Percentiles rank a stretch among this genome's conserved stretches.
Conservation (phyloP, 2,797 vertebrate species). For the Ciconia nigra region DNA sequence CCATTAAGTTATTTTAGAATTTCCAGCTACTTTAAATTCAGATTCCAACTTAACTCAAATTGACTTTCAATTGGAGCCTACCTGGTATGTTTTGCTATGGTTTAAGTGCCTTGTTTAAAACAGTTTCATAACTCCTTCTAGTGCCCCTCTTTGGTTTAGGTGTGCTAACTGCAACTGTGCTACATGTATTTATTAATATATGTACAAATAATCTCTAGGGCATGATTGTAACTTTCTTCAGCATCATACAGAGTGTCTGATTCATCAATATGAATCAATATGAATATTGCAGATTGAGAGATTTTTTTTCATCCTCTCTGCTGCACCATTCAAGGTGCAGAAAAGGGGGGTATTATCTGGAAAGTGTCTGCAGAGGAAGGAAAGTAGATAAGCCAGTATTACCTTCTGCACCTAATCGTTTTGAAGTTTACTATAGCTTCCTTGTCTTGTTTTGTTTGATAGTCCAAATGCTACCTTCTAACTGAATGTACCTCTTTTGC, state of each 20-base stretch:
- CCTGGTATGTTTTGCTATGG: neutral
- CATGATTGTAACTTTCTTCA: neutral
- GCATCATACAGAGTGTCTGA: neutral
- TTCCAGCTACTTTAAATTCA: neutral
- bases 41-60: neutral
- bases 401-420: neutral
- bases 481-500: neutral
- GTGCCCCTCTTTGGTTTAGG: neutral
- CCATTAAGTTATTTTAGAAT: neutral
- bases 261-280: neutral
- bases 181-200: neutral
- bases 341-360: neutral
- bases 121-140: neutral
- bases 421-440: neutral
- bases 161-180: neutral
- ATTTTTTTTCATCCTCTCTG: neutral
- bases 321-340: neutral
- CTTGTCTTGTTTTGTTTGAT: neutral
- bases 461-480: neutral
- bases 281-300: neutral
- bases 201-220: neutral
- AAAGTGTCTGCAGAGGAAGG: neutral
- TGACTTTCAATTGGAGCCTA: neutral
- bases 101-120: neutral
- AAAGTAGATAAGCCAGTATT: neutral